Conservation (phyloP, 2,113 vertebrate genomes). For the Prunella fulvescens region DNA sequence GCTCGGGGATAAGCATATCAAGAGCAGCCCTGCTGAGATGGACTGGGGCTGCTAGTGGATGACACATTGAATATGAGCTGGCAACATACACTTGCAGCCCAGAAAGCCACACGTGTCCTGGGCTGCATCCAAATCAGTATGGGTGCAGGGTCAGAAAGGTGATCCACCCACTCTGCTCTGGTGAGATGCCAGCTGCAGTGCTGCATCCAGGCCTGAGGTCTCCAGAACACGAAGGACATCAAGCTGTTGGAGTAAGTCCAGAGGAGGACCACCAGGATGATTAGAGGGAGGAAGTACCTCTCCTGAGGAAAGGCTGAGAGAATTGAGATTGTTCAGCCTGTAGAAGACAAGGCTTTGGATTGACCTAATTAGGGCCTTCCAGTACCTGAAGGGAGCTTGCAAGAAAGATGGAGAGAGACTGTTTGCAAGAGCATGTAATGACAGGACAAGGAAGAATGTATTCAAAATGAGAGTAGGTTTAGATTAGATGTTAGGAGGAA, state of each 20-base stretch:
- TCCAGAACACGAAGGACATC: neutral
- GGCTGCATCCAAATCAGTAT: neutral
- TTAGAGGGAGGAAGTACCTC: neutral
- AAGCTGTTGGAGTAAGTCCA: neutral
- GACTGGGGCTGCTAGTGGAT: neutral
- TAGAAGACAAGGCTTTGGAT: neutral
- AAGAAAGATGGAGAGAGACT: neutral
- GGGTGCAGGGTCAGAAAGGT: fast-evolving
- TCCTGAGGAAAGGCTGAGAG: neutral
- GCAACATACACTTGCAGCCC: neutral
- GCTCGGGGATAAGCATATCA: neutral
- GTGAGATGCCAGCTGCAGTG: neutral
- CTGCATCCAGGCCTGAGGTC: neutral
- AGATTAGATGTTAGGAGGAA: neutral
- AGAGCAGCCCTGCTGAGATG: neutral
- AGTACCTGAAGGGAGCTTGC: neutral
- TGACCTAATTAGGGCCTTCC: neutral
- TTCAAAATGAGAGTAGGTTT: neutral
- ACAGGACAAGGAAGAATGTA: neutral
- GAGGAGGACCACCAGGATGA: neutral
- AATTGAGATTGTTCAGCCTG: neutral
- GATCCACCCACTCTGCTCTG: neutral
- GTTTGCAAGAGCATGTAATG: neutral
- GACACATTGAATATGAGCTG: neutral
- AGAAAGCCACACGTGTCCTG: neutral